phyloP scores from a whole-genome alignment of 2,113 vertebrate species.

The Glaucomys volans region DNA sequence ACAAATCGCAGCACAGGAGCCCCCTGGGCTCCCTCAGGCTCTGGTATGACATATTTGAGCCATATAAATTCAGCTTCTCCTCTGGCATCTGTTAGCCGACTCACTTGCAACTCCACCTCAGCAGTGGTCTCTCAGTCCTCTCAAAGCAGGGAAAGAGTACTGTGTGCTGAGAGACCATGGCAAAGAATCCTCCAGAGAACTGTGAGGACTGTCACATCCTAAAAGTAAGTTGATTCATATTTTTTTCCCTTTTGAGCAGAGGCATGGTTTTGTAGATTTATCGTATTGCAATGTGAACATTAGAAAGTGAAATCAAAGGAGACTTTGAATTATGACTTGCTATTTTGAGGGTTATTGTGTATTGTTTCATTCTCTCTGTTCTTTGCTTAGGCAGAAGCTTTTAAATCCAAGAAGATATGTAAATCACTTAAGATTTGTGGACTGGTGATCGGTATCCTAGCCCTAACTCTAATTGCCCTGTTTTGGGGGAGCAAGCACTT shows the following conservation, averaged over 20 bases:
- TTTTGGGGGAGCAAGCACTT: constrained; percentile 86
- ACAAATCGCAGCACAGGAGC: constrained; percentile 71
- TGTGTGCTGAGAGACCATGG: constrained; percentile 81
- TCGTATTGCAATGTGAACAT: neutral
- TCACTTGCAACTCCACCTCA: constrained; percentile 84
- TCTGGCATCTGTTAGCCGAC: constrained; percentile 78
- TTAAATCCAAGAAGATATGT: constrained; percentile 82
- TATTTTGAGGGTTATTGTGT: constrained; percentile 11
- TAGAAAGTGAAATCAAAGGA: neutral
- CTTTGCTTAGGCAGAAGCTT: constrained; percentile 84
- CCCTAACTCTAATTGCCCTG: constrained; percentile 84
- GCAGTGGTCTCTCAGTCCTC: constrained; percentile 75
- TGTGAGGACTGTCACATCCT: constrained; percentile 82
- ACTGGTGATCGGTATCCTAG: constrained; percentile 81
- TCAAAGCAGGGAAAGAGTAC: constrained; percentile 70
- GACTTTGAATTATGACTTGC: neutral
- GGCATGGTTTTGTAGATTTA: constrained; percentile 20
- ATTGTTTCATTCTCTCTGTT: constrained; percentile 51
- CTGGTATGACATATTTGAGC: constrained; percentile 80
- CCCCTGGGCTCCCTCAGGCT: constrained; percentile 69
- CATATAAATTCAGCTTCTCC: constrained; percentile 82
- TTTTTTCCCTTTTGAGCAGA: constrained; percentile 65
- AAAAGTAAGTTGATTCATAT: constrained; percentile 84
- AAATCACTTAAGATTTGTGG: constrained; percentile 85
- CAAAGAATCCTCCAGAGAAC: constrained; percentile 81